Evolutionary conservation across 2,888 invertebrate species (phyloP).

Genomic region (Neoitamus cyanurus): DNA sequence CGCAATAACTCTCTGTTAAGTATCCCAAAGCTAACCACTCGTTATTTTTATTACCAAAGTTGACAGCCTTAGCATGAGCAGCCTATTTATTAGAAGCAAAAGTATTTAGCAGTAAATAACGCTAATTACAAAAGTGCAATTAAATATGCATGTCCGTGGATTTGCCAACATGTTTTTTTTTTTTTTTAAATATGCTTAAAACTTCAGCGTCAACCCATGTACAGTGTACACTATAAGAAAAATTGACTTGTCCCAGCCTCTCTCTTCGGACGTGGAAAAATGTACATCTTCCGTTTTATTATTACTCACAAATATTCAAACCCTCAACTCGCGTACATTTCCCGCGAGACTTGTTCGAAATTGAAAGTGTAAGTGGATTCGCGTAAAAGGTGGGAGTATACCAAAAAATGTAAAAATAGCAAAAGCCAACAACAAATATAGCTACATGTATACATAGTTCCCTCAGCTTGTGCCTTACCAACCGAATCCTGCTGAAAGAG

Average conservation of each 20-base stretch:
- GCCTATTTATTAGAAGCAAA: neutral
- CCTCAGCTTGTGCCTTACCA: neutral
- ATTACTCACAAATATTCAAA: neutral
- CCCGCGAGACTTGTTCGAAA: neutral
- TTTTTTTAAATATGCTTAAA: too few relatives aligned
- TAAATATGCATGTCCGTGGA: too few relatives aligned
- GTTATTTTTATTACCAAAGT: neutral
- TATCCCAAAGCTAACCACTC: neutral
- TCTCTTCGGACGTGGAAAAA: neutral
- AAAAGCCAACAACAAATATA: neutral
- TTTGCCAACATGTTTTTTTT: too few relatives aligned
- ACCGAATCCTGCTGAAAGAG: neutral
- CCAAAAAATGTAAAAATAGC: neutral
- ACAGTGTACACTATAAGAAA: too few relatives aligned
- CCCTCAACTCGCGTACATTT: neutral
- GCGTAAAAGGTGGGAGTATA: neutral
- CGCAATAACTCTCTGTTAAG: neutral
- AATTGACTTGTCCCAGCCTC: too few relatives aligned
- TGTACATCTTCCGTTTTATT: neutral
- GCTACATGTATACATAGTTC: too few relatives aligned
- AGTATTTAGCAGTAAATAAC: neutral
- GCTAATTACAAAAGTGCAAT: too few relatives aligned
- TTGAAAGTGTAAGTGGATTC: neutral
- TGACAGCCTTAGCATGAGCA: neutral
- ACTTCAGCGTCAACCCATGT: too few relatives aligned